Percentiles rank a stretch among this genome's conserved stretches.
These are phyloP conservation scores for Takifugu rubripes DNA, from an alignment of 2,797 vertebrate genomes.

Conservation along the genomic window DNA sequence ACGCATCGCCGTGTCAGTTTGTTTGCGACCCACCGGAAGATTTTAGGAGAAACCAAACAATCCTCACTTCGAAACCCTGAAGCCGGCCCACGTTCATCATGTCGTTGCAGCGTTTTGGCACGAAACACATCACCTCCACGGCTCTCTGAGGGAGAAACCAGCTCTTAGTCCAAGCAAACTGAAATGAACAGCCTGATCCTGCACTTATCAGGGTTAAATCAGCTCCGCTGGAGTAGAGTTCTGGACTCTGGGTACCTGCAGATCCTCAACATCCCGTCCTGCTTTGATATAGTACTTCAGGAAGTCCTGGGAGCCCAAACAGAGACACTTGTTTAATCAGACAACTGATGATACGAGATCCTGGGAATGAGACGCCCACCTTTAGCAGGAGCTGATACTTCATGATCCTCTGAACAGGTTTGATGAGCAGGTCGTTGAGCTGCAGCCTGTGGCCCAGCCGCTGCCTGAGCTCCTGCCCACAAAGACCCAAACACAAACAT, in stretches of 20 bases:
- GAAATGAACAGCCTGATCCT: background rate
- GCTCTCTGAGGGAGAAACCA: conserved; percentile 74
- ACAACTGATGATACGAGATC: too few species aligned
- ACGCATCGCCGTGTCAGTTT: background rate
- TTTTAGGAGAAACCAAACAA: background rate
- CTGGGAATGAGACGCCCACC: conserved; percentile 60
- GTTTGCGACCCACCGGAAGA: background rate
- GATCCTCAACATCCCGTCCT: conserved; percentile 77
- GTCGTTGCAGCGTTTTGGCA: conserved; percentile 89
- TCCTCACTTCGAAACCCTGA: conserved; percentile 86
- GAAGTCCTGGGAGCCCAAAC: conserved; percentile 76
- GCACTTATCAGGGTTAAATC: background rate
- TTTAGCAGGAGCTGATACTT: conserved; percentile 96
- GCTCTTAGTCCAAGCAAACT: background rate
- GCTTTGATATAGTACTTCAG: conserved; percentile 87
- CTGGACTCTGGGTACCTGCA: conserved; percentile 73
- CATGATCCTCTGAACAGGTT: conserved; percentile 98
- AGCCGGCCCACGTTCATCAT: conserved; percentile 92
- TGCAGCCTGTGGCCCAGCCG: conserved; percentile 92
- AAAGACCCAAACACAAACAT: background rate
- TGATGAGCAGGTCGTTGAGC: conserved; percentile 93
- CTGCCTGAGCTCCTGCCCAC: conserved; percentile 87
- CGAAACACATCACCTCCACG: conserved; percentile 89
- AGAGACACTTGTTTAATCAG: too few species aligned
- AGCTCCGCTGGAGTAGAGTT: background rate